phyloP scores from a whole-genome alignment of 2,113 vertebrate species.

The Oostethus manadensis region DNA sequence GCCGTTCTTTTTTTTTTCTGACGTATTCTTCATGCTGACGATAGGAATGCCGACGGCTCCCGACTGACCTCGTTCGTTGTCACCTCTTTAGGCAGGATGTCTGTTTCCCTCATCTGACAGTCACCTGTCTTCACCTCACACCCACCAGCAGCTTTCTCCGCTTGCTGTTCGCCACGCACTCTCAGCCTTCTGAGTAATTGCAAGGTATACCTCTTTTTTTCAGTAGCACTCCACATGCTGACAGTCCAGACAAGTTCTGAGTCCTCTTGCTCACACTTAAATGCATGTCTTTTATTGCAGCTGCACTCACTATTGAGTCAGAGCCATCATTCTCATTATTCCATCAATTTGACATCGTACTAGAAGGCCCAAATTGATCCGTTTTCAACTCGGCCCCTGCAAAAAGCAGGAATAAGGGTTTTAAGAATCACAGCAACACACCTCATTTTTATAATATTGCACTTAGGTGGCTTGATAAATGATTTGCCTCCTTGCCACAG shows the following conservation, averaged over 20 bases:
- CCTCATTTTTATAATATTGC: slow-evolving; percentile 7
- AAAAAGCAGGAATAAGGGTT: slow-evolving; percentile 2
- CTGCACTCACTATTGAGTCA: slow-evolving; percentile 11
- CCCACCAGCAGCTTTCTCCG: slow-evolving; percentile 16
- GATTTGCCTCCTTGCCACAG: not conserved
- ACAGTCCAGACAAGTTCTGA: slow-evolving; percentile 14
- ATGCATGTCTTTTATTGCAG: slow-evolving; percentile 6
- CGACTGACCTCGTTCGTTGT: slow-evolving; percentile 16
- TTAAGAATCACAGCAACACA: slow-evolving; percentile 11
- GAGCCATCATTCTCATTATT: slow-evolving; percentile 28
- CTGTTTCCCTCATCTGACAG: slow-evolving; percentile 19
- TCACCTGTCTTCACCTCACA: slow-evolving; percentile 11
- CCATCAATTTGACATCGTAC: slow-evolving; percentile 39
- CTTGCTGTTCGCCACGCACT: not conserved
- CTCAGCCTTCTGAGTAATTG: slow-evolving; percentile 27
- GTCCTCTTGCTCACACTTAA: not conserved
- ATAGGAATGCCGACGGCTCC: slow-evolving; percentile 14
- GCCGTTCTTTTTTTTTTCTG: not conserved
- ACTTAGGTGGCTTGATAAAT: slow-evolving; percentile 4
- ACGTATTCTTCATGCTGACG: slow-evolving; percentile 9
- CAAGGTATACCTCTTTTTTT: slow-evolving; percentile 24
- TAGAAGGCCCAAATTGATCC: slow-evolving; percentile 32
- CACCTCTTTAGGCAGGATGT: slow-evolving; percentile 6
- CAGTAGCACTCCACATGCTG: slow-evolving; percentile 15
- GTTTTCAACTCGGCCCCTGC: slow-evolving; percentile 5